Evolutionary conservation across 2,113 vertebrate species (phyloP), one percentile per base, ranked within the genome.

Genomic region (Nothocercus julius): DNA sequence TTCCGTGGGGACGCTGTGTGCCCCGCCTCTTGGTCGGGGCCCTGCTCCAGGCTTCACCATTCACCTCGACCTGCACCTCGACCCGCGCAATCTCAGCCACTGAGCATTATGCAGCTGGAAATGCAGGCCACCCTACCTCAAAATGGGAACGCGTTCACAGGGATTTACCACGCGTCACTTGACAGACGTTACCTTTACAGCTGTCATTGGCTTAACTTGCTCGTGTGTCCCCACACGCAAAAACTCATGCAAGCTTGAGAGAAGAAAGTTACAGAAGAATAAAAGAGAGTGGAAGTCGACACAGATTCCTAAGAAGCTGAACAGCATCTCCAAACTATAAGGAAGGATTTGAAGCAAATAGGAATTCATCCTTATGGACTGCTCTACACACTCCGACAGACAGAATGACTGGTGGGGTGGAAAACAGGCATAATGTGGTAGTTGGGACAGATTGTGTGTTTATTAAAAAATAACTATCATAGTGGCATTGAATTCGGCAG

Each of bases 111-210:
- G 36, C 81, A 95, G 82, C 11, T 0, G 0, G 66, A 72, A 70
- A 0, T 51, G 34, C 74, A 84, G 64, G 95, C 73, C 81, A 87
- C 70, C 84, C 87, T 96, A 72, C 44, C 92, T 96, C 13, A 3
- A 82, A 96, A 93, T n/a, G 87, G 89, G 92, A 96, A 53, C 92
- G 36, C 68, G 82, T 86, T 93, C 77, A 53, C 69, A 84, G 91
- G 91, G 91, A 96, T 94, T 89, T 95, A 94, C 82, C 89, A 93
- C 47, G 42, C 38, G 92, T 93, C 87, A 92, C 76, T 92, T 93
- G 64, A 78, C 32, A 82, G 76, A 56, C 40, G 45, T 3, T 64
- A 49, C 67, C 69, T 84, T 54, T 15, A 87, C 45, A 64, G 32
- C 19, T 86, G 75, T 64, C 38, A 79, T 38, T 68, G 58, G 53